Evolutionary conservation across 2,797 vertebrate genomes (phyloP).

Genomic region (Pipistrellus pygmaeus): DNA sequence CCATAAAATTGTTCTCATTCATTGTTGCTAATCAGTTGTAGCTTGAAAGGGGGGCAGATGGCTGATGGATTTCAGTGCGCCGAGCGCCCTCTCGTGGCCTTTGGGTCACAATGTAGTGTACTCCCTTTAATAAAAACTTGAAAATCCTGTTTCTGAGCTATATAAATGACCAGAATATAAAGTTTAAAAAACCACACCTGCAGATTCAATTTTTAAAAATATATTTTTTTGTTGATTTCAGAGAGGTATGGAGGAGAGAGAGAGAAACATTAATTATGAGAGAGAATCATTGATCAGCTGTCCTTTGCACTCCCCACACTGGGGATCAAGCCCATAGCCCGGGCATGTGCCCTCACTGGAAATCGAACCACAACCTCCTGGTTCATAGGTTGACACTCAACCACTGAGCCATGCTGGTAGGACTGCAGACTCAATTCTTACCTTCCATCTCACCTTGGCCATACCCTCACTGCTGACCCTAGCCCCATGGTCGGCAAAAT

Average conservation of each 20-base stretch:
- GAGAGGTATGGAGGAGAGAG: no score
- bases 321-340: no score
- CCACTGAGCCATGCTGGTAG: no score
- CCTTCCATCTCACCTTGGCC: not conserved
- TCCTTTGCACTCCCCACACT: no score
- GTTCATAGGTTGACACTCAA: no score
- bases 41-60: not conserved
- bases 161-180: constrained; percentile 12
- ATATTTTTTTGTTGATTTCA: no score
- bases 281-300: no score
- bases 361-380: no score
- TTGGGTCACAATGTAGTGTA: not conserved
- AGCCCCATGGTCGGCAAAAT: not conserved
- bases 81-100: constrained; percentile 66
- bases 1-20: not conserved
- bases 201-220: not conserved
- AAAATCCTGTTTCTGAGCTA: not conserved
- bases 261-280: no score
- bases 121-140: constrained; percentile 1
- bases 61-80: not conserved
- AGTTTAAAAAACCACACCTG: not conserved
- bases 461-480: not conserved
- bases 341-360: no score
- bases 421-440: not conserved
- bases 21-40: not conserved